Base-by-base conservation (phyloP, 2,797 vertebrate genomes). In the Leptoclinus maculatus region DNA sequence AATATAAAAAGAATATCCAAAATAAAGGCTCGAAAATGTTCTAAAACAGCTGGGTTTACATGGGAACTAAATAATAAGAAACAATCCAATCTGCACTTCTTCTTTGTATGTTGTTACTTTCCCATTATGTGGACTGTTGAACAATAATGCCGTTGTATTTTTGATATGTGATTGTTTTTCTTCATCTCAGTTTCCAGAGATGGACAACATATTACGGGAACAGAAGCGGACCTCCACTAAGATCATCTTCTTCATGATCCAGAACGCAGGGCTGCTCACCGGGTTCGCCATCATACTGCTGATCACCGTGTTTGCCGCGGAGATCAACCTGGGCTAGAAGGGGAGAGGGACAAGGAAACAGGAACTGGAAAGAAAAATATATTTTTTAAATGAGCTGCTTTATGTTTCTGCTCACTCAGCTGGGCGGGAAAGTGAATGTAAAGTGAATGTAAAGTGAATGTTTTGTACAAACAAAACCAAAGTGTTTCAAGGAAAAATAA, bases 231-330 rank as follows among this genome's bases (percentile, higher is more conserved):
- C 74, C 0, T 93, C 75, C 41, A 38, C 68, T 5, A 93, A 94
- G 65, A 2, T 94, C 5, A 2, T 94, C 58, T 95, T 96, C 91
- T 96, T 96, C 87, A 36, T 94, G 62, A 95, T 96, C 82, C 95
- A 96, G 92, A 96, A 96, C 0, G 88, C 88, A 0, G 95, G 95
- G 14, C 89, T 96, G 59, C 92, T 96, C 54, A 92, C 84, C 0
- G 95, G 95, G 0, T 96, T 96, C 80, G 3, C 78, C 66, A 71
- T 96, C 87, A 96, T 96, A 11, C 89, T 96, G 21, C 90, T 96
- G 39, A 96, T 96, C 87, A 96, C 95, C 12, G 34, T 94, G 84
- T 96, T 92, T 11, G 95, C 93, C 3, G 93, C 94, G 1, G 4
- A 90, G 0, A 96, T 96, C 58, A 93, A 92, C 71, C 83, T 96